Evolutionary conservation across 2,888 invertebrate genomes (phyloP), one percentile per base, ranked within the genome.

Genomic region (Ditula angustiorana): DNA sequence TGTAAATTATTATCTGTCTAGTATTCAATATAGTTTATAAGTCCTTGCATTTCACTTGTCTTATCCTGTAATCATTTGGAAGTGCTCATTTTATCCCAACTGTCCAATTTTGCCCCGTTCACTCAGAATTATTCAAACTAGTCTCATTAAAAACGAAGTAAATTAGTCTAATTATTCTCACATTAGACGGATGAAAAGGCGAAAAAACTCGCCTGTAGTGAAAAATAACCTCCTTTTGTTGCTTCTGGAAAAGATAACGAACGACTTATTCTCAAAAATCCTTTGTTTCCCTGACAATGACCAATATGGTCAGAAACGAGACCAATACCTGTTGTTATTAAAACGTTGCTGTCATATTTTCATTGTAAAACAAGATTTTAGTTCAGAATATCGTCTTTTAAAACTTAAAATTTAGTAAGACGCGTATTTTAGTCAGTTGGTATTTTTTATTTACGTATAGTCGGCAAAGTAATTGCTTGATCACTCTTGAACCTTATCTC

Each of bases 111-210:
- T 49, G 37, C 28, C 62, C 56, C 47, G 21, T 19, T 1, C 2
- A 10, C 37, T 47, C 49, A 16, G n/a, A 56, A 37, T 56, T 56
- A 62, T 62, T 49, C 28, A 49, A 41, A 56, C 23, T 37, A n/a
- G 28, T 33, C 50, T 11, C 19, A 33, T 41, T 49, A 41, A 23
- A 55, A 11, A 49, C 56, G 56, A 49, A n/a, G 49, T 30, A 35
- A 56, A 56, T 41, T 28, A 49, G 56, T 13, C 49, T 49, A 49
- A 49, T 56, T 24, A 35, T 23, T 46, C 8, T 55, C 37, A 35
- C 44, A 44, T 53, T 47, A 46, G 30, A 28, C 11, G 28, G 49
- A 56, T 47, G 61, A 61, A 55, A 33, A 55, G 35, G 21, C 13
- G 53, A 24, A 35, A 8, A 26, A 24, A 16, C 10, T 24, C 23